Evolutionary conservation across 2,888 invertebrate species (phyloP), one percentile per base, ranked within the genome.

Genomic region (Diplolepis rosae): DNA sequence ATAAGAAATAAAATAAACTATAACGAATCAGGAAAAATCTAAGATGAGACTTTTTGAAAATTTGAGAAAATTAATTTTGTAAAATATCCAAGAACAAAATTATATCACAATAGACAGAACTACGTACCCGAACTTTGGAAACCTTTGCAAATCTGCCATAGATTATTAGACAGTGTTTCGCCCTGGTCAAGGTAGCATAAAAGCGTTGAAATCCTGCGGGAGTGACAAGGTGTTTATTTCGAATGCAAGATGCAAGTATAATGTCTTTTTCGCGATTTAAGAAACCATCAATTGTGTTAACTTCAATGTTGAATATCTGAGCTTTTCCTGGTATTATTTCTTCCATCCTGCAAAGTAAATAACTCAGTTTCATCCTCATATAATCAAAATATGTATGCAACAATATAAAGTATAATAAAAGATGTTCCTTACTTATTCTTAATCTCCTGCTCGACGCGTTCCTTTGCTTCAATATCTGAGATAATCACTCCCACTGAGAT

Each of bases 181-280:
- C 61, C n/a, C 61, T 39, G 1, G 39, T 61, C 24, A 61, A n/a
- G 3, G 61, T 22, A 5, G 35, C 7, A n/a, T 61, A 61, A 11
- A 39, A 61, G 6, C 61, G 22, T 39, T 61, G 61, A 13, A 61
- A 24, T 61, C 61, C 61, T 22, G 24, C 24, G 4, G 18, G 4
- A 6, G 24, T 61, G n/a, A n/a, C n/a, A 5, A 61, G 35, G 6
- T 39, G 24, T 61, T 18, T 61, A 32, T 61, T 61, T 39, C 61
- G 11, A 35, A 61, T 24, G 24, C 61, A 61, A 6, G 61, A 61
- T 13, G 32, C 61, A 3, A 61, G 61, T 39, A 61, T 35, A 13
- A 61, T 61, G 4, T 61, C 61, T 2, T 22, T 39, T 39, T 61
- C 61, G 6, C 39, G 22, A 18, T 61, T 61, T 35, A 22, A 1